A percentile compares a stretch with the other conserved stretches of the same genome.
phyloP scores from a whole-genome alignment of 2,888 invertebrate genomes.

The Mesorhabditis sp. region DNA sequence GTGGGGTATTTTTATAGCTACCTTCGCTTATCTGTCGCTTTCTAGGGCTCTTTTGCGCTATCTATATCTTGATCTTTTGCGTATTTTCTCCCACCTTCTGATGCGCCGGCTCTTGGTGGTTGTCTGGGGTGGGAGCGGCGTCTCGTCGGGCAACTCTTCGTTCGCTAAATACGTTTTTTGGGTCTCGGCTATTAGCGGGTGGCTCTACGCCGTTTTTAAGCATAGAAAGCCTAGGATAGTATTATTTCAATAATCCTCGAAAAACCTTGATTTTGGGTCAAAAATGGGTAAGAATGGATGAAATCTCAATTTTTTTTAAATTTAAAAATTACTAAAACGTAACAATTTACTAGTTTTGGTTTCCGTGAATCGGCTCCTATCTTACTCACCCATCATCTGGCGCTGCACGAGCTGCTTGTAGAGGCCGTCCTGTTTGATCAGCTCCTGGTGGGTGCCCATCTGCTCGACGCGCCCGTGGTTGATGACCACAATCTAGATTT shows the following conservation, averaged over 20 bases:
- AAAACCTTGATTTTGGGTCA: no score
- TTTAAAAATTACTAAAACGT: no score
- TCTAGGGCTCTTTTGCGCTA: no score
- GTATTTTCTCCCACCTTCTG: background rate
- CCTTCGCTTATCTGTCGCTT: no score
- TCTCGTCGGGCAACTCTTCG: background rate
- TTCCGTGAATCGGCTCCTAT: background rate
- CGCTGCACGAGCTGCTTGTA: constrained; percentile 57
- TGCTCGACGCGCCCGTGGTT: constrained; percentile 54
- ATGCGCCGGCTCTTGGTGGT: constrained; percentile 2
- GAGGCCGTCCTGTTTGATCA: constrained; percentile 56
- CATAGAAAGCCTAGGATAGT: no score
- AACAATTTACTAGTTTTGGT: no score
- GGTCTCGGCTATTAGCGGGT: background rate
- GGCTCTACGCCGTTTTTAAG: background rate
- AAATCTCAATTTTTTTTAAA: no score
- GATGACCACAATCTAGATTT: constrained; percentile 1
- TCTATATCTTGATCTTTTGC: no score
- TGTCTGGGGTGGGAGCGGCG: constrained; percentile 1
- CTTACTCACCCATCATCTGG: constrained; percentile 48
- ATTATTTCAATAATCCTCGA: no score
- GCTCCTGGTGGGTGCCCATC: constrained; percentile 51
- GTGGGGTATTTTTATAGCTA: no score
- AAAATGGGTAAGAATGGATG: no score
- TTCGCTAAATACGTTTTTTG: constrained; percentile 4